These are phyloP conservation scores for Perccottus glenii DNA, from an alignment of 2,113 vertebrate genomes.

Conservation along the genomic window DNA sequence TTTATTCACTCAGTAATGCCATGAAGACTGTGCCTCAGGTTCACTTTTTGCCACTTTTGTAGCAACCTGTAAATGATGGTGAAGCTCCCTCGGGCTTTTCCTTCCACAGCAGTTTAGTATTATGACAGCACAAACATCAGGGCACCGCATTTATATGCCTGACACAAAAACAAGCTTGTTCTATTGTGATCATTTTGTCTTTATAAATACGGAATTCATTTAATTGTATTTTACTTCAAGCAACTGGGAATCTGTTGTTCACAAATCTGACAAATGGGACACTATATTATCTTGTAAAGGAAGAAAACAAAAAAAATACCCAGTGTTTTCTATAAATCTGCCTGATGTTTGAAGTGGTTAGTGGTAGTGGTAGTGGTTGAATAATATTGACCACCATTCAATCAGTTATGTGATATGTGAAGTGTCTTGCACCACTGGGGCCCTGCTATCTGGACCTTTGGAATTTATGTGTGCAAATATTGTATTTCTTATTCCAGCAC, in stretches of 20 bases:
- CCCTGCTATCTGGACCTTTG: too few species aligned
- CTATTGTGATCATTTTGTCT: not conserved
- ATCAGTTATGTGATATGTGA: too few species aligned
- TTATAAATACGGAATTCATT: not conserved
- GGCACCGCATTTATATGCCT: not conserved
- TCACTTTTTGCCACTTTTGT: slow-evolving; percentile 21
- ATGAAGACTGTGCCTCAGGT: slow-evolving; percentile 29
- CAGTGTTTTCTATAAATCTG: too few species aligned
- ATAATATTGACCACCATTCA: too few species aligned
- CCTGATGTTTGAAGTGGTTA: too few species aligned
- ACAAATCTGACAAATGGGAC: too few species aligned
- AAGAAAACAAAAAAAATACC: too few species aligned
- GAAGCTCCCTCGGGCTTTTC: slow-evolving; percentile 45
- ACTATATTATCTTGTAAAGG: too few species aligned
- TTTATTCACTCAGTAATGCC: slow-evolving; percentile 22
- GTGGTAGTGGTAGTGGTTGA: too few species aligned
- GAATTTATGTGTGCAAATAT: too few species aligned
- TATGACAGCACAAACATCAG: slow-evolving; percentile 24
- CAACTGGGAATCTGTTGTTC: not conserved
- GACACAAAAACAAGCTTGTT: not conserved
- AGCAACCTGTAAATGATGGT: slow-evolving; percentile 38
- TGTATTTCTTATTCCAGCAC: too few species aligned
- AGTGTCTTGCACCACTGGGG: too few species aligned
- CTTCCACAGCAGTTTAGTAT: slow-evolving; percentile 37
- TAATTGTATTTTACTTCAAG: not conserved